phyloP scores from a whole-genome alignment of 2,888 invertebrate genomes.

The Caenorhabditis plicata region DNA sequence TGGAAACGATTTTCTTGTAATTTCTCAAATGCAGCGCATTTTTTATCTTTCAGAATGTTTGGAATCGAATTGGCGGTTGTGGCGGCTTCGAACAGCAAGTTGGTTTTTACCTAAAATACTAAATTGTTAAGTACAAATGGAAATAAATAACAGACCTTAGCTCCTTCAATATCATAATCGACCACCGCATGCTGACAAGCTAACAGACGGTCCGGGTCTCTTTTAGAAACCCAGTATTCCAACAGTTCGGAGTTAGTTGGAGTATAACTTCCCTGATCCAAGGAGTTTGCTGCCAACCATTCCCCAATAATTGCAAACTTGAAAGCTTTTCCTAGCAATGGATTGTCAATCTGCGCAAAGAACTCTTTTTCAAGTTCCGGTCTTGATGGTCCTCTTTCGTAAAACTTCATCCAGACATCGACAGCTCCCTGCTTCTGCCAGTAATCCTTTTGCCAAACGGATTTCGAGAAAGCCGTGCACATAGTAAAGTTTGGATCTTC shows the following conservation, averaged over 20 bases:
- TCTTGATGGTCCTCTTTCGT: slow-evolving; percentile 55
- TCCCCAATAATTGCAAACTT: slow-evolving; percentile 64
- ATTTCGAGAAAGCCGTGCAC: slow-evolving; percentile 63
- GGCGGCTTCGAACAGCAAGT: slow-evolving; percentile 63
- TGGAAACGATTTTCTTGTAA: slow-evolving; percentile 64
- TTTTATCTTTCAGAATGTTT: slow-evolving; percentile 65
- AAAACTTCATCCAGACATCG: slow-evolving; percentile 65
- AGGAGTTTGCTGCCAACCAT: slow-evolving; percentile 63
- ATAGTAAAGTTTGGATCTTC: slow-evolving; percentile 64
- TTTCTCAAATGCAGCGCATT: slow-evolving; percentile 61
- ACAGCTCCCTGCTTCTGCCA: slow-evolving; percentile 65
- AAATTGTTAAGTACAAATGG: too few relatives aligned
- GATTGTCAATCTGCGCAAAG: slow-evolving; percentile 64
- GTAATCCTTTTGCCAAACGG: slow-evolving; percentile 65
- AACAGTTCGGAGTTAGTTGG: slow-evolving; percentile 64
- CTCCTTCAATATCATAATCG: slow-evolving; percentile 65
- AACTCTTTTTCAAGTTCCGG: slow-evolving; percentile 62
- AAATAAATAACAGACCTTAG: slow-evolving; percentile 36
- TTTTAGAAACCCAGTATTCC: slow-evolving; percentile 64
- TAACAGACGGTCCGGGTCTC: slow-evolving; percentile 62
- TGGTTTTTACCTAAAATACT: slow-evolving; percentile 60
- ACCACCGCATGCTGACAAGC: slow-evolving; percentile 64
- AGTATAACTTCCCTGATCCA: slow-evolving; percentile 64
- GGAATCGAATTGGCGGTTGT: slow-evolving; percentile 63
- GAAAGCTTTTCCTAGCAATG: slow-evolving; percentile 62